These are phyloP conservation scores for Rotaria magnacalcarata DNA, from an alignment of 2,888 invertebrate species.

Conservation along the genomic window DNA sequence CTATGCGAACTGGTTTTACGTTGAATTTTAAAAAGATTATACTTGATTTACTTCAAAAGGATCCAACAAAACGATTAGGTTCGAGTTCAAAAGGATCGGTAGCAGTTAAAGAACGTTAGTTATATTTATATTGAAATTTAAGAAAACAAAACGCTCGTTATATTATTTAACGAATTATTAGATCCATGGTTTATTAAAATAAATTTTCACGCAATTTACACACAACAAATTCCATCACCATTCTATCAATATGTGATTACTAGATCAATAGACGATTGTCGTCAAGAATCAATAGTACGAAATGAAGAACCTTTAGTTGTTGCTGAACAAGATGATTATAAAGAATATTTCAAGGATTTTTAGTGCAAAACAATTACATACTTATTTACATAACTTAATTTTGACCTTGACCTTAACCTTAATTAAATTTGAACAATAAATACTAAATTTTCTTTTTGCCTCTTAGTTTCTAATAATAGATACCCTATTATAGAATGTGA, in stretches of 20 bases:
- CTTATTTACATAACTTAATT: too few relatives aligned
- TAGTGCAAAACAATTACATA: neutral
- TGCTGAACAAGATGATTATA: neutral
- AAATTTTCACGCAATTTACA: neutral
- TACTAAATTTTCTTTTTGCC: too few relatives aligned
- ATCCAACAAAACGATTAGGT: neutral
- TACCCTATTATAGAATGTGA: too few relatives aligned
- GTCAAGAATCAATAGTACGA: neutral
- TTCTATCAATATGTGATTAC: neutral
- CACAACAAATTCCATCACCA: conserved; percentile 9
- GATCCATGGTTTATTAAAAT: neutral
- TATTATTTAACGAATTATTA: neutral
- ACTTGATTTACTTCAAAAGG: conserved; percentile 3
- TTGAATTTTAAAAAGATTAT: neutral
- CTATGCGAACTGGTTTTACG: neutral
- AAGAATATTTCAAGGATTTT: conserved; percentile 8
- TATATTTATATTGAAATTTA: too few relatives aligned
- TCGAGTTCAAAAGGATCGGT: neutral
- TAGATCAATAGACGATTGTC: neutral
- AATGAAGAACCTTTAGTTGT: neutral
- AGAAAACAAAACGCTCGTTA: neutral
- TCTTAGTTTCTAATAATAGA: too few relatives aligned
- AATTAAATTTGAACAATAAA: too few relatives aligned
- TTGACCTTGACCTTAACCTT: too few relatives aligned
- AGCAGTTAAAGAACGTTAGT: neutral